These are phyloP conservation scores for Rambutsinella grinnellia DNA, from an alignment of 2,888 invertebrate genomes.

Conservation along the genomic window DNA sequence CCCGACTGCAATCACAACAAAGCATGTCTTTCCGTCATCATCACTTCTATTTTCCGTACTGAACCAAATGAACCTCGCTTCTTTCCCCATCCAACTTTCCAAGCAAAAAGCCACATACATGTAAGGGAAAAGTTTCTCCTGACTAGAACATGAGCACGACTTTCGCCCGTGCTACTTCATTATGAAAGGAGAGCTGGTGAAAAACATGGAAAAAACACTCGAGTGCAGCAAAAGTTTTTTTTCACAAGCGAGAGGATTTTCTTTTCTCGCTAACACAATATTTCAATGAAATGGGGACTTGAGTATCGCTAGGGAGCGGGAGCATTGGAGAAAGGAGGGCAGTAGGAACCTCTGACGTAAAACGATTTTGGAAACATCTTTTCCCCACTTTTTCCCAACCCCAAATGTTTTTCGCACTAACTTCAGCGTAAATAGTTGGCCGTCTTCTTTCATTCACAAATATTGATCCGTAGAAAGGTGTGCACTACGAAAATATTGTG, in stretches of 20 bases:
- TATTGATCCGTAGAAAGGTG: conserved; percentile 40
- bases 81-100: too few species aligned
- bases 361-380: conserved; percentile 50
- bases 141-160: too few species aligned
- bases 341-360: conserved; percentile 53
- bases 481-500: too few species aligned
- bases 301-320: conserved; percentile 29
- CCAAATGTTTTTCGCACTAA: conserved; percentile 8
- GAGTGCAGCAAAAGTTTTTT: not conserved
- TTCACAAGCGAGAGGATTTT: too few species aligned
- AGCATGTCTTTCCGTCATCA: too few species aligned
- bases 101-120: too few species aligned
- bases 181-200: not conserved
- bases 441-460: conserved; percentile 54
- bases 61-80: too few species aligned
- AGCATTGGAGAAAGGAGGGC: conserved; percentile 26
- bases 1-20: too few species aligned
- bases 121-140: too few species aligned
- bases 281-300: conserved; percentile 57
- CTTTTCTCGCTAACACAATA: conserved; percentile 8
- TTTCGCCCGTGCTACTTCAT: too few species aligned
- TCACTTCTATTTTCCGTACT: too few species aligned
- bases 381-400: not conserved
- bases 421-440: conserved; percentile 37
- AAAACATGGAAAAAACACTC: not conserved